These are phyloP conservation scores for Epinephelus lanceolatus DNA, from an alignment of 2,113 vertebrate genomes.

Conservation along the genomic window DNA sequence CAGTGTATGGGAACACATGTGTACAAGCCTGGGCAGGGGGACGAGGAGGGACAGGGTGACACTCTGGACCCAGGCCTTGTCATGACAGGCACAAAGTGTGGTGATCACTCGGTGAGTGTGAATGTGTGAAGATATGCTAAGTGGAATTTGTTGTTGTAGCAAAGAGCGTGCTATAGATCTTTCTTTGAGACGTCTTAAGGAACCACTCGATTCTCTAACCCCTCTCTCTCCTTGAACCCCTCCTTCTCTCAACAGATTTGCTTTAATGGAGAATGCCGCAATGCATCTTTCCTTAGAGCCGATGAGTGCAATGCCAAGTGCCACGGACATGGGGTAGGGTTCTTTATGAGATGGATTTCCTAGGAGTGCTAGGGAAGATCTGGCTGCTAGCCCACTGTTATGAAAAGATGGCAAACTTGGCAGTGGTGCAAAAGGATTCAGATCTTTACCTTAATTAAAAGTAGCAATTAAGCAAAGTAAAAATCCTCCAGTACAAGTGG, in stretches of 20 bases:
- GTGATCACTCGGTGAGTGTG: conserved; percentile 87
- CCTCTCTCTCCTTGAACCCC: background rate
- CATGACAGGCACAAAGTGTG: conserved; percentile 96
- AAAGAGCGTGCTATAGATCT: background rate
- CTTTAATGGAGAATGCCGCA: conserved; percentile 94
- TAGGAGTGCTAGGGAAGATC: conserved; percentile 4
- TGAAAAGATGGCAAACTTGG: conserved; percentile 26
- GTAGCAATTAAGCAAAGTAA: background rate
- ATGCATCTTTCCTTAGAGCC: conserved; percentile 90
- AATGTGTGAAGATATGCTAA: background rate
- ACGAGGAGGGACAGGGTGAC: conserved; percentile 87
- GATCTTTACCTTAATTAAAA: conserved; percentile 45
- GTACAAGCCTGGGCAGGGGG: conserved; percentile 81
- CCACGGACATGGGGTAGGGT: conserved; percentile 90
- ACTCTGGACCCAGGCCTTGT: conserved; percentile 96
- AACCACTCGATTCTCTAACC: background rate
- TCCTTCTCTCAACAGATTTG: conserved; percentile 87
- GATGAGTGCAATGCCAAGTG: conserved; percentile 92
- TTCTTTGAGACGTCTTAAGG: background rate
- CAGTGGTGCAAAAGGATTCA: conserved; percentile 2
- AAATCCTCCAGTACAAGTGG: background rate
- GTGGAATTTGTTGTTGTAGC: background rate
- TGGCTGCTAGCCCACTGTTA: conserved; percentile 48
- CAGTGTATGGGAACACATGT: conserved; percentile 93
- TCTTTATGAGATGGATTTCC: conserved; percentile 32